phyloP scores from a whole-genome alignment of 2,888 invertebrate genomes.

The Drosophila rubida region DNA sequence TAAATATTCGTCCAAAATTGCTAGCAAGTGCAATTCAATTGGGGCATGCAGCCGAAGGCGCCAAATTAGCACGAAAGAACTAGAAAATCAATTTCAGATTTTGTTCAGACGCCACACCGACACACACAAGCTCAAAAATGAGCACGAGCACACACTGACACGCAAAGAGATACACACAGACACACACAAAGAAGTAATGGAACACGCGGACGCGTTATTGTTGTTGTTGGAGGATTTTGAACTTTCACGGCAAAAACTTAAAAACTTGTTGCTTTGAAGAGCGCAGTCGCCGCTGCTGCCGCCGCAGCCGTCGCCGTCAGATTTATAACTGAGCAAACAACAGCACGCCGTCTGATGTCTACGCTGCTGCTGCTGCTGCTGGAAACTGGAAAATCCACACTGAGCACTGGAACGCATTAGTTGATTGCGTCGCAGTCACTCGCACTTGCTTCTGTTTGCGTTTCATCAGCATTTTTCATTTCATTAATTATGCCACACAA shows the following conservation, averaged over 20 bases:
- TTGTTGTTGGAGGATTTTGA: constrained; percentile 41
- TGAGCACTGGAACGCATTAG: constrained; percentile 38
- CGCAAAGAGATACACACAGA: constrained; percentile 1
- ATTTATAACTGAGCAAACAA: constrained; percentile 43
- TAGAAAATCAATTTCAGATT: constrained; percentile 26
- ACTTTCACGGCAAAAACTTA: constrained; percentile 48
- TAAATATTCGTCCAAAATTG: constrained; percentile 23
- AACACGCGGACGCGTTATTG: constrained; percentile 29
- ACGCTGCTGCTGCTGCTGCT: constrained; percentile 3
- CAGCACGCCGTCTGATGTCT: constrained; percentile 9
- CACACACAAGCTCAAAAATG: not conserved
- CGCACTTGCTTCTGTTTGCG: not conserved
- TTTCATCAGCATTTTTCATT: constrained; percentile 7
- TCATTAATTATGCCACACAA: constrained; percentile 10
- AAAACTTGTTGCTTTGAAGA: constrained; percentile 53
- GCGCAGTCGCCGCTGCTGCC: constrained; percentile 45
- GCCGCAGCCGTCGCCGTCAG: constrained; percentile 48
- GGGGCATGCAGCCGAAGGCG: constrained; percentile 31
- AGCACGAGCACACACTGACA: not conserved
- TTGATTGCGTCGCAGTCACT: not conserved
- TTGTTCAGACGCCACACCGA: constrained; percentile 15
- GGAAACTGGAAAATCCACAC: constrained; percentile 35
- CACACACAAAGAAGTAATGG: constrained; percentile 1
- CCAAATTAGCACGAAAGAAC: constrained; percentile 25
- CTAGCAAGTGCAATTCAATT: constrained; percentile 49